Base-by-base conservation (phyloP, 2,113 vertebrate genomes). In the Gopherus evgoodei region DNA sequence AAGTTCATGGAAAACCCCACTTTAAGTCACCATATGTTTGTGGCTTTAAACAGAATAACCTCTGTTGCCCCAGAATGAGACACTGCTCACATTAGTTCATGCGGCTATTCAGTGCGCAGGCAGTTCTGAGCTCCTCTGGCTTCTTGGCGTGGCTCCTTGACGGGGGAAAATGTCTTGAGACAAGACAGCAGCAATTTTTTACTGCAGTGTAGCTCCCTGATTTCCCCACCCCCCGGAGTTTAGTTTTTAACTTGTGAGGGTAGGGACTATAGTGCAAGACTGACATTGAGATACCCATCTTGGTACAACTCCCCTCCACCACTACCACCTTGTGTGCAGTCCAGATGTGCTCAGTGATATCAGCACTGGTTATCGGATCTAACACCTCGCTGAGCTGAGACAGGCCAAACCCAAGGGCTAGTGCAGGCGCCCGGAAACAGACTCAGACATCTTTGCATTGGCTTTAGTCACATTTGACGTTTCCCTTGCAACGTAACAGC, bases 191-290 rank as follows among this genome's bases (percentile, higher is more conserved):
- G 54, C 2, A 12, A 9, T 22, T 53, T 49, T 65, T 27, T 8
- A 5, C 11, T 25, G 3, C 0, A 47, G 1, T 0, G 1, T 29
- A 78, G 1, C 81, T 53, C n/a, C 10, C 42, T 47, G 19, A 65
- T 57, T 44, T 62, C 42, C 52, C 44, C 44, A 44, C 44, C 65
- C 38, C 5, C 27, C 16, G 14, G 49, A 62, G 44, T 50, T 42
- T 35, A 82, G 54, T 44, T 90, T 89, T 53, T 8, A 8, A 11
- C 42, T 10, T 1, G 21, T 25, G 42, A n/a, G 44, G 25, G 42
- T 59, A 82, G 24, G 13, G 25, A 38, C 35, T 22, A 19, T 10
- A 72, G 24, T 81, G n/a, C n/a, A 59, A 16, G 83, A 42, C n/a
- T 80, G 31, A 22, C 29, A 44, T 59, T 0, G 0, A 75, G 42